phyloP scores from a whole-genome alignment of 2,113 vertebrate species.

The Gopherus flavomarginatus region DNA sequence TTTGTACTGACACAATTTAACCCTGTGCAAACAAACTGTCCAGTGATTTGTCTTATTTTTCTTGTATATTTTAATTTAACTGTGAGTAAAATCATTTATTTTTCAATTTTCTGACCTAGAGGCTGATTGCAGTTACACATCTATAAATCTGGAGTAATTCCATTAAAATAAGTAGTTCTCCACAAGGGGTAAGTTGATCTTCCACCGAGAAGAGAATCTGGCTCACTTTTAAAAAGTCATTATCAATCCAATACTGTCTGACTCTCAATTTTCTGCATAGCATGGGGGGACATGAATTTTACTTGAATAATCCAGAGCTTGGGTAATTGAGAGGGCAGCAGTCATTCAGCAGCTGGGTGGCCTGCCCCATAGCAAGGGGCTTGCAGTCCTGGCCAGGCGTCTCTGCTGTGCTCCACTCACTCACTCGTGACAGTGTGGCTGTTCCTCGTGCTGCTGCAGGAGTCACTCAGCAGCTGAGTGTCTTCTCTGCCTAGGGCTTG shows the following conservation, averaged over 20 bases:
- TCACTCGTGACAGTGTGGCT: background rate
- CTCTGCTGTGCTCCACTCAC: background rate
- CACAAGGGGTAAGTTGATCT: accelerated
- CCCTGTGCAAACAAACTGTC: background rate
- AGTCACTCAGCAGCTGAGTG: background rate
- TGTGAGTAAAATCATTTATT: background rate
- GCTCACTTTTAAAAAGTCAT: accelerated
- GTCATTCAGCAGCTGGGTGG: background rate
- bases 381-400: background rate
- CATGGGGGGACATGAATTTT: background rate
- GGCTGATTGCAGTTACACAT: background rate
- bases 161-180: background rate
- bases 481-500: background rate
- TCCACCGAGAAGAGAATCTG: background rate
- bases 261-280: background rate
- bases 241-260: background rate
- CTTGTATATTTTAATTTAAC: background rate
- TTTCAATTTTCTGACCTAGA: background rate
- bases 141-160: background rate
- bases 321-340: no score
- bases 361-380: no score
- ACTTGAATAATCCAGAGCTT: background rate
- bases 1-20: background rate
- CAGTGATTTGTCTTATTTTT: background rate
- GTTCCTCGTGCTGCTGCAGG: background rate